Conservation (phyloP, 2,797 vertebrate genomes). For the Eulemur mongoz region DNA sequence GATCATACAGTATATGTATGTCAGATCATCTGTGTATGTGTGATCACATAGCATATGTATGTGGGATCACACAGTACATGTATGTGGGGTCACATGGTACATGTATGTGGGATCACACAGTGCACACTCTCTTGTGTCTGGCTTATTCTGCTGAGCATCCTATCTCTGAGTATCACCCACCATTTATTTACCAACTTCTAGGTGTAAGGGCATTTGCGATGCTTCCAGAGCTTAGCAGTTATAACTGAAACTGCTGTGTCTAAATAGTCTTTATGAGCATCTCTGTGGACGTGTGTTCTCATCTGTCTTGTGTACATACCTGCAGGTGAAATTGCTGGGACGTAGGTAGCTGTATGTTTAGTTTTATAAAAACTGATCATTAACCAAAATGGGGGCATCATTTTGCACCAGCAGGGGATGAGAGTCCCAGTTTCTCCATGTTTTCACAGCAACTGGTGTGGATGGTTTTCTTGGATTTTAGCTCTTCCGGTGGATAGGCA, state of each 20-base stretch:
- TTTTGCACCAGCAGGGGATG: accelerated
- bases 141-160: not conserved
- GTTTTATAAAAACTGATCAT: not conserved
- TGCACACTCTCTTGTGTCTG: not conserved
- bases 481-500: not conserved
- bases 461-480: not conserved
- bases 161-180: not conserved
- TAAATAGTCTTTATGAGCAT: too few species aligned
- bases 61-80: too few species aligned
- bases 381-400: accelerated
- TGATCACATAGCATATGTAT: too few species aligned
- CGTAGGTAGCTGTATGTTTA: not conserved
- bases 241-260: too few species aligned
- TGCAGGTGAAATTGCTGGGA: accelerated
- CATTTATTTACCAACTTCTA: not conserved
- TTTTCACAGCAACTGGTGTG: accelerated
- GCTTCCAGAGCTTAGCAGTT: not conserved
- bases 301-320: not conserved
- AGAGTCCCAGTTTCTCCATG: accelerated
- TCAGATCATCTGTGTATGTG: too few species aligned
- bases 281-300: not conserved
- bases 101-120: not conserved
- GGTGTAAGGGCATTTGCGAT: not conserved
- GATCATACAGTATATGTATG: too few species aligned
- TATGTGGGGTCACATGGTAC: too few species aligned